Conservation (phyloP, 2,888 invertebrate species). For the Oconnorella tubifera region DNA sequence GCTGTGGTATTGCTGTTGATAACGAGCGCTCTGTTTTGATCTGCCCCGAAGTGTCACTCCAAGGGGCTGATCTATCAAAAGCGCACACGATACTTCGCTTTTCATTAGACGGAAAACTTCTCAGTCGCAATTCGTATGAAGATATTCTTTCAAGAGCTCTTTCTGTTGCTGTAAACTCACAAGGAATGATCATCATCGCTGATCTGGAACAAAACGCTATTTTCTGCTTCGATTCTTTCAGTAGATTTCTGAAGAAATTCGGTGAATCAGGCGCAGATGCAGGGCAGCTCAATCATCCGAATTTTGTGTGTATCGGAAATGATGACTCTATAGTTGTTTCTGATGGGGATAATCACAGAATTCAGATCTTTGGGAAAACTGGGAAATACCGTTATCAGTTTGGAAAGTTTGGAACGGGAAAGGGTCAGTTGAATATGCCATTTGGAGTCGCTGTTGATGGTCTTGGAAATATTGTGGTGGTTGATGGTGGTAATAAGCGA, state of each 20-base stretch:
- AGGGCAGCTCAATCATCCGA: conserved; percentile 33
- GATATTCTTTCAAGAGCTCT: conserved; percentile 26
- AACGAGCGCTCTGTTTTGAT: too few relatives aligned
- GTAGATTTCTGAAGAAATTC: conserved; percentile 26
- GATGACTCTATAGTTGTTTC: conserved; percentile 32
- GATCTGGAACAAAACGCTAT: conserved; percentile 32
- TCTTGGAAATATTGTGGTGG: conserved; percentile 35
- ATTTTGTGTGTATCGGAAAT: conserved; percentile 33
- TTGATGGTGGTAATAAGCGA: conserved; percentile 35
- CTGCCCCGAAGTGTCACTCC: too few relatives aligned
- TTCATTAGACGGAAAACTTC: too few relatives aligned
- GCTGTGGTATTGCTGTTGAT: too few relatives aligned
- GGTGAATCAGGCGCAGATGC: conserved; percentile 29
- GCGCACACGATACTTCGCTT: too few relatives aligned
- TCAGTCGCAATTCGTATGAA: too few relatives aligned
- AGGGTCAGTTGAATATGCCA: conserved; percentile 33
- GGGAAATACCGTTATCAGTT: conserved; percentile 30
- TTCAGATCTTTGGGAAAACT: conserved; percentile 31
- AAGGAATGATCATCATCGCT: conserved; percentile 30
- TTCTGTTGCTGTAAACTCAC: conserved; percentile 31
- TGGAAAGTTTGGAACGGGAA: conserved; percentile 28
- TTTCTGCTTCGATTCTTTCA: conserved; percentile 28
- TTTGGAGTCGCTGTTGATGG: conserved; percentile 33
- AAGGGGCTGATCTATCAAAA: too few relatives aligned
- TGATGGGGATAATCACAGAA: conserved; percentile 33